A percentile compares a stretch with the other conserved stretches of the same genome.
phyloP scores from a whole-genome alignment of 2,797 vertebrate genomes.

The Hoplostethus atlanticus region DNA sequence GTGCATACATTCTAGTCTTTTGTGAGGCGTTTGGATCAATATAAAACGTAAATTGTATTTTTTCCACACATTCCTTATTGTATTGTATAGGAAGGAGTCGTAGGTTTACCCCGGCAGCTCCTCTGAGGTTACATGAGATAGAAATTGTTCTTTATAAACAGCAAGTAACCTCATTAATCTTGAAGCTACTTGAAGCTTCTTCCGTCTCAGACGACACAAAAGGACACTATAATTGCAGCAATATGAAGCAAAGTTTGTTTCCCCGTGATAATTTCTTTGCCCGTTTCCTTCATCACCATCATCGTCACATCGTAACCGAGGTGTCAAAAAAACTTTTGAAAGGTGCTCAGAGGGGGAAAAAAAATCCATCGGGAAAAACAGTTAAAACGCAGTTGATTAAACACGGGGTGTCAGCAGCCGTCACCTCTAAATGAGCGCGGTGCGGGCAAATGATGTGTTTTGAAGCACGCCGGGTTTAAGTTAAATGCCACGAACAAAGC shows the following conservation, averaged over 20 bases:
- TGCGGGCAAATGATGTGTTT: slow-evolving; percentile 75
- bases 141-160: slow-evolving; percentile 24
- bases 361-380: slow-evolving; percentile 47
- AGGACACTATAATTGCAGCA: slow-evolving; percentile 2
- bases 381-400: slow-evolving; percentile 52
- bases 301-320: slow-evolving; percentile 55
- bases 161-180: slow-evolving; percentile 29
- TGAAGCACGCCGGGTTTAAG: slow-evolving; percentile 51
- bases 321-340: slow-evolving; percentile 68
- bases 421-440: slow-evolving; percentile 76
- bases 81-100: slow-evolving; percentile 25
- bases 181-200: slow-evolving; percentile 34
- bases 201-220: slow-evolving; percentile 27
- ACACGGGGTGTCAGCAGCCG: slow-evolving; percentile 56
- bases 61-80: slow-evolving; percentile 22
- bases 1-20: slow-evolving; percentile 33
- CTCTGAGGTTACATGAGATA: neutral
- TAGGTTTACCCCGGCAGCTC: neutral
- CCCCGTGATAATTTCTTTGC: slow-evolving; percentile 67
- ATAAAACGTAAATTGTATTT: slow-evolving; percentile 25
- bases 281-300: slow-evolving; percentile 55
- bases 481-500: slow-evolving; percentile 71
- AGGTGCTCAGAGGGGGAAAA: slow-evolving; percentile 35
- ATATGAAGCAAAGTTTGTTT: slow-evolving; percentile 6
- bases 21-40: slow-evolving; percentile 43